A percentile compares a stretch with the other conserved stretches of the same genome.
These are phyloP conservation scores for Monarcha castaneiventris DNA, from an alignment of 2,113 vertebrate genomes.

Conservation along the genomic window DNA sequence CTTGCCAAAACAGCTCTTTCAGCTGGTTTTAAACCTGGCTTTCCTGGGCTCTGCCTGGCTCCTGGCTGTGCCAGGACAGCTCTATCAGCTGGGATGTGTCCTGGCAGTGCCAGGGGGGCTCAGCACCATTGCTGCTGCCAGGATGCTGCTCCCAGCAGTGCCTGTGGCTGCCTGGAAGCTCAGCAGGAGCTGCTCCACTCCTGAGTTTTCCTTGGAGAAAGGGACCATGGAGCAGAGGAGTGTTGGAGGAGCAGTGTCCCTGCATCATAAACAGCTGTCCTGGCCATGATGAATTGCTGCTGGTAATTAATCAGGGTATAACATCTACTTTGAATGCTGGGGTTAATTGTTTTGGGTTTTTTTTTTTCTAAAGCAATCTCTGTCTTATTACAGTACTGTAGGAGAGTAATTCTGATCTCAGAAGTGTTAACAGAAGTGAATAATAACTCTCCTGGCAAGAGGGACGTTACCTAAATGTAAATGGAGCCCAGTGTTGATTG, in stretches of 20 bases:
- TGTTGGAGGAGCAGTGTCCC: accelerated
- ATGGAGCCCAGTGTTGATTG: neutral
- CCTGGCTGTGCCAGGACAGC: neutral
- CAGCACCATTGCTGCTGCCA: neutral
- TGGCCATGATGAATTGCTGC: neutral
- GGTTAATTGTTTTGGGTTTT: neutral
- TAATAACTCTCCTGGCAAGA: neutral
- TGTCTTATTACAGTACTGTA: neutral
- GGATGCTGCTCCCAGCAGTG: neutral
- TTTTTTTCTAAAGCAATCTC: neutral
- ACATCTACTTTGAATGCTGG: neutral
- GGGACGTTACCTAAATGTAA: neutral
- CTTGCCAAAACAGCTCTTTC: neutral
- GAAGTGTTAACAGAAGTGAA: neutral
- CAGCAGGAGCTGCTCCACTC: neutral
- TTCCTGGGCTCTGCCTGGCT: neutral
- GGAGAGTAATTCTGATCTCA: slow-evolving; percentile 1
- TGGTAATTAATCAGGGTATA: neutral
- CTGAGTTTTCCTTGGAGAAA: neutral
- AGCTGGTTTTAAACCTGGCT: neutral
- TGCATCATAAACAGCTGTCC: neutral
- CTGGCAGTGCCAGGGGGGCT: neutral
- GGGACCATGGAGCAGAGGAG: neutral
- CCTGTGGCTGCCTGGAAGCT: neutral
- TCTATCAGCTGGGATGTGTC: neutral